phyloP scores from a whole-genome alignment of 37 sponge, comb jelly and placozoan genomes.

The Cliona cf. orientalis region DNA sequence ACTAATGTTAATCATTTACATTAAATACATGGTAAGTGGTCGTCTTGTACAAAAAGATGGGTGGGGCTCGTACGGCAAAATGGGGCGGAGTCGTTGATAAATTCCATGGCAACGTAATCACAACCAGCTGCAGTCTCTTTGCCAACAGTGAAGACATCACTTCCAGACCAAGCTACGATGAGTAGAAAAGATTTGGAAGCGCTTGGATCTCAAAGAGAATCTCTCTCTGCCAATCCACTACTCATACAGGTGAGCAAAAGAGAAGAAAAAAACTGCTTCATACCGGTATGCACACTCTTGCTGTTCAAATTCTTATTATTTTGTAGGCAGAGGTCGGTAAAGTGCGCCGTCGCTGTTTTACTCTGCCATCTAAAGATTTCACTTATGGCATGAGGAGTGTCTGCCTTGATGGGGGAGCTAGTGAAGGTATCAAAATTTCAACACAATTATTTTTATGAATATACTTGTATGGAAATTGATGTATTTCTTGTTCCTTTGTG shows the following conservation, averaged over 20 bases:
- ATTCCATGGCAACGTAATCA: constrained; percentile 1
- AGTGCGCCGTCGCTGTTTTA: constrained; percentile 57
- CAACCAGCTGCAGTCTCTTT: background rate
- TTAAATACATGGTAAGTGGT: too few relatives aligned
- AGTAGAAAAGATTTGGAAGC: constrained; percentile 60
- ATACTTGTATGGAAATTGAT: background rate
- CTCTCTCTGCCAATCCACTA: constrained; percentile 67
- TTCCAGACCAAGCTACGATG: constrained; percentile 11
- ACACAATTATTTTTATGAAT: background rate
- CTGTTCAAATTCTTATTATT: background rate
- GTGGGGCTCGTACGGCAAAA: background rate
- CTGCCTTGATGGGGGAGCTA: constrained; percentile 76
- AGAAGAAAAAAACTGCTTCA: background rate
- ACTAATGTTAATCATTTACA: too few relatives aligned
- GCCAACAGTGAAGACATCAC: too few relatives aligned
- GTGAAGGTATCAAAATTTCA: constrained; percentile 32
- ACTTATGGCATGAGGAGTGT: constrained; percentile 76
- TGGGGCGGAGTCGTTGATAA: background rate
- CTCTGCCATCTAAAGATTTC: constrained; percentile 77
- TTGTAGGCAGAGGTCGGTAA: constrained; percentile 72
- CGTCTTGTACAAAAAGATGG: too few relatives aligned
- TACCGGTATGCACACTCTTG: background rate
- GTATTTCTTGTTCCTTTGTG: too few relatives aligned
- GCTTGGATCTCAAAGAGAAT: constrained; percentile 63
- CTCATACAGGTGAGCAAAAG: constrained; percentile 50